Base-by-base conservation (phyloP, 2,113 vertebrate genomes). In the Tiliqua scincoides region DNA sequence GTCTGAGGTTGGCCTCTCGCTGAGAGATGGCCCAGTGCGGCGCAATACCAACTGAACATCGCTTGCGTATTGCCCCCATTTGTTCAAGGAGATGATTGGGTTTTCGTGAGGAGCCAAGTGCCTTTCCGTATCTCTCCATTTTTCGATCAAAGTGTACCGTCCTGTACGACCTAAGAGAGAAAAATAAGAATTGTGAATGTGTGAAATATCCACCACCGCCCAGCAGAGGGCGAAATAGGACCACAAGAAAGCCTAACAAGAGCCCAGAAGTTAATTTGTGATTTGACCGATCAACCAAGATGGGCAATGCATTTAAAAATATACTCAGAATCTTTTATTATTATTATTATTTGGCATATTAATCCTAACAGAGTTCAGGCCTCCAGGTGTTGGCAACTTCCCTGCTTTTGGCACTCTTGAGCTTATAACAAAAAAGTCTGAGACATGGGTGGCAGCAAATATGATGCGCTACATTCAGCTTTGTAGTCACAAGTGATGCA, bases 11-110 rank as follows among this genome's bases (percentile, higher is more conserved):
- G 98, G 98, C 4, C 98, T 94, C 94, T 99, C 98, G 4, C 97
- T 98, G 43, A 99, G 96, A 0, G 98, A 98, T 0, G 99, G 98
- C 74, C 98, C 99, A 0, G 99, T 99, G 40, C 98, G 97, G 3
- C 98, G 97, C 79, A 99, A 96, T 87, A 99, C 98, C 1, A 99
- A 96, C 96, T 99, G 99, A 9, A 99, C 98, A 2, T 99, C 99
- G 20, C 98, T 98, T 0, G 98, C 98, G 61, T 99, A 99, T 91
- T 99, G 99, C 0, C 99, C 98, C 99, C 99, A 99, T 82, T 99
- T 99, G 95, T 99, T 99, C 63, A 99, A 94, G 32, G 99, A 99
- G 57, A 97, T 97, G 74, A 99, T 97, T 1, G 98, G 99, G 83
- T 98, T 99, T 85, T 99, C 98, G 2, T 99, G 97, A 9, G 99